Conservation (phyloP, 2,888 invertebrate species). For the Agrochola lychnidis region DNA sequence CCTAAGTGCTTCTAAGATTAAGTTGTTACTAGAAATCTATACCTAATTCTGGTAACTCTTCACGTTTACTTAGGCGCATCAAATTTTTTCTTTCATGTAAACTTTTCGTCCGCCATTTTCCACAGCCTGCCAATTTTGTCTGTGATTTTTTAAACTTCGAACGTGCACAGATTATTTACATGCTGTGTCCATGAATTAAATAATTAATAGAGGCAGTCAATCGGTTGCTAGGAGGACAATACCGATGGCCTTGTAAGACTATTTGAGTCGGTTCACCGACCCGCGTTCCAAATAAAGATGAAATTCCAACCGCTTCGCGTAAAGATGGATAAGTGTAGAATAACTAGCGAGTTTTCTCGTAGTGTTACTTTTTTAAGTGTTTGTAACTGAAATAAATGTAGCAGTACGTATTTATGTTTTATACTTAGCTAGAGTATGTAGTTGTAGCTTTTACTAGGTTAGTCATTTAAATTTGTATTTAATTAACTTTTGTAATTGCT, state of each 20-base stretch:
- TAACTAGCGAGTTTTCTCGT: constrained; percentile 45
- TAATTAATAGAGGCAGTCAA: constrained; percentile 61
- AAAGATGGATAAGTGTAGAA: constrained; percentile 64
- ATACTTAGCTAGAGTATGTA: constrained; percentile 1
- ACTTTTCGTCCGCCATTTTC: background rate
- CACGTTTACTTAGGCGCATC: background rate
- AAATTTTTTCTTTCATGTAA: background rate
- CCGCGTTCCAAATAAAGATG: constrained; percentile 78
- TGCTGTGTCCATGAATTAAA: constrained; percentile 55
- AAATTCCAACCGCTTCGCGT: constrained; percentile 71
- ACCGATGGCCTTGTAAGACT: constrained; percentile 80
- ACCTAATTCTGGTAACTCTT: background rate
- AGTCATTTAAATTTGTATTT: background rate
- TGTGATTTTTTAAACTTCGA: constrained; percentile 16
- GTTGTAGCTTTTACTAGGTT: background rate
- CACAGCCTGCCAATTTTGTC: constrained; percentile 12
- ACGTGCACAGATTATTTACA: constrained; percentile 44
- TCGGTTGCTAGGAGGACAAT: constrained; percentile 74
- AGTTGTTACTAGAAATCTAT: background rate
- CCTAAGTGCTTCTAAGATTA: background rate
- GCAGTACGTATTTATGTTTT: background rate
- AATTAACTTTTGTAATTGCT: background rate
- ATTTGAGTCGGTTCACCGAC: constrained; percentile 77
- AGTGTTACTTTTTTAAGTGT: constrained; percentile 17
- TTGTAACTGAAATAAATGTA: background rate